phyloP scores from a whole-genome alignment of 2,797 vertebrate species.

The Lagodon rhomboides region DNA sequence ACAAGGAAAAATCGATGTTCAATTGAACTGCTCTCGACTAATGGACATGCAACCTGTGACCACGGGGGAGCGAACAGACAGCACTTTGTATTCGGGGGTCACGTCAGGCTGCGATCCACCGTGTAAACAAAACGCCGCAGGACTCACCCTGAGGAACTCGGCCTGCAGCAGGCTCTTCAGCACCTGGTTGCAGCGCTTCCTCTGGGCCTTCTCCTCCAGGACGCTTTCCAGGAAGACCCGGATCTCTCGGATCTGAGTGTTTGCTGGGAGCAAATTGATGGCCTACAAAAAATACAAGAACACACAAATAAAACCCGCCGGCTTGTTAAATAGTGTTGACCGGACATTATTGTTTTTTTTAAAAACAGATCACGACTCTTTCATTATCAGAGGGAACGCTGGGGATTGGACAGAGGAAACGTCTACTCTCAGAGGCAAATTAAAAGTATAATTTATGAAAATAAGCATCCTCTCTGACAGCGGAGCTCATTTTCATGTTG shows the following conservation, averaged over 20 bases:
- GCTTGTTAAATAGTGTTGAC: neutral
- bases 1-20: slow-evolving; percentile 24
- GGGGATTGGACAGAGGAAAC: neutral
- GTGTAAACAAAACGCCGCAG: neutral
- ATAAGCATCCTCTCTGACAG: neutral
- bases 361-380: neutral
- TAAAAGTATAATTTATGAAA: neutral
- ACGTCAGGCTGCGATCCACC: neutral
- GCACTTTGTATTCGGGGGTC: neutral
- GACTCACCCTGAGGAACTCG: slow-evolving; percentile 93
- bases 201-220: slow-evolving; percentile 96
- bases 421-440: neutral
- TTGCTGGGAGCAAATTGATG: slow-evolving; percentile 96
- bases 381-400: neutral
- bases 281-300: slow-evolving; percentile 82
- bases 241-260: slow-evolving; percentile 97
- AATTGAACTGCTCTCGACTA: neutral
- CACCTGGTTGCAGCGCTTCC: slow-evolving; percentile 95
- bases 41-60: slow-evolving; percentile 10
- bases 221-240: slow-evolving; percentile 97
- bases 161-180: slow-evolving; percentile 98
- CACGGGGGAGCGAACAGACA: neutral
- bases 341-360: neutral
- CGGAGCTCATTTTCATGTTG: neutral
- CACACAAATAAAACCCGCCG: neutral